A percentile compares a stretch with the other conserved stretches of the same genome.
Evolutionary conservation across 2,113 vertebrate genomes (phyloP).

Genomic region (Calonectris borealis): DNA sequence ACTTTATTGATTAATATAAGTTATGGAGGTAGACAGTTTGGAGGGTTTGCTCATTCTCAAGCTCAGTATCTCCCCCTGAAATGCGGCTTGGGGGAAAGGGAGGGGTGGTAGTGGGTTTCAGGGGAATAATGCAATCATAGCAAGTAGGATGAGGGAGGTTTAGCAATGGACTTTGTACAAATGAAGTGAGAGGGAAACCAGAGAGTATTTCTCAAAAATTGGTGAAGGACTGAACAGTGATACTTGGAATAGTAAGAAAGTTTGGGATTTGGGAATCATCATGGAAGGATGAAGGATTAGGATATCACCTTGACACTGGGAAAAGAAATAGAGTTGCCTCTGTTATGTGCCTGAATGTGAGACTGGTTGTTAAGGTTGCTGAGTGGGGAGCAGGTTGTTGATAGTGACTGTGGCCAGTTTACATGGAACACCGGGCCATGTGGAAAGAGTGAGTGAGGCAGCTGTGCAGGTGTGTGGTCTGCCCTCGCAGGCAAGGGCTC

Average conservation of each 20-base stretch:
- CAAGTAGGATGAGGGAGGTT: neutral
- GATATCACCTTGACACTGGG: neutral
- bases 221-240: neutral
- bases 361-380: neutral
- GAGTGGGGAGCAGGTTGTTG: neutral
- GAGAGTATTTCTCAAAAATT: neutral
- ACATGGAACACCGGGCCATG: fast-evolving
- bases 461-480: neutral
- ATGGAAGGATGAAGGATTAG: neutral
- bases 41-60: neutral
- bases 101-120: neutral
- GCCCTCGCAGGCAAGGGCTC: fast-evolving
- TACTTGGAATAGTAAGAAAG: neutral
- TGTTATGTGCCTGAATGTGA: neutral
- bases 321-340: neutral
- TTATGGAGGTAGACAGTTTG: neutral
- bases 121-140: neutral
- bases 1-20: neutral
- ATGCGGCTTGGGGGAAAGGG: neutral
- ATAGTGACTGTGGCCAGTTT: neutral
- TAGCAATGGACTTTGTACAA: neutral
- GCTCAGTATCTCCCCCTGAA: neutral
- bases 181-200: neutral
- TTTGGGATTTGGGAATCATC: neutral
- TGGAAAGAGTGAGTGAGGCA: neutral